Percentiles rank a stretch among this genome's conserved stretches.
phyloP scores from a whole-genome alignment of 2,888 invertebrate species.

The Apamea monoglypha region DNA sequence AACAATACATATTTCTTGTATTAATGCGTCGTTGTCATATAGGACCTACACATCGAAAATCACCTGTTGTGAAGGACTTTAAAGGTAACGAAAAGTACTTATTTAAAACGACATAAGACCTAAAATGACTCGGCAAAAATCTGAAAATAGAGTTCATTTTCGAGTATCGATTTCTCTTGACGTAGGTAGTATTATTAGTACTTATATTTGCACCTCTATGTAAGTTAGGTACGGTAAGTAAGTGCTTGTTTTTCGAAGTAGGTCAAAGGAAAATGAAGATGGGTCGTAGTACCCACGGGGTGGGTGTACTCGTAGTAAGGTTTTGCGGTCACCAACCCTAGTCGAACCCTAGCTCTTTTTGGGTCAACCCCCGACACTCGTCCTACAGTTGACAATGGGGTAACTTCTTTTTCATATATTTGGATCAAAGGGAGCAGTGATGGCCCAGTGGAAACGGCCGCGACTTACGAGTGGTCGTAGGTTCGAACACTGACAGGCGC shows the following conservation, averaged over 20 bases:
- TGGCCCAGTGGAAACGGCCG: too few species aligned
- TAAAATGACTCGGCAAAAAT: background rate
- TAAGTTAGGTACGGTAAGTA: background rate
- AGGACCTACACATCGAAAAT: background rate
- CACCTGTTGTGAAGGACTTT: background rate
- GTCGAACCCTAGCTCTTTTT: constrained; percentile 11
- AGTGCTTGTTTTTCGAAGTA: background rate
- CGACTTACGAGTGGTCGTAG: too few species aligned
- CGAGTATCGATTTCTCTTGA: constrained; percentile 8
- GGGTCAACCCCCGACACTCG: background rate
- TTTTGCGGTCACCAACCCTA: background rate
- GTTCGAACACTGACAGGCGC: too few species aligned
- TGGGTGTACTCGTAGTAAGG: background rate
- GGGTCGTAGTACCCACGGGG: background rate
- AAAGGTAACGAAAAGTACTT: background rate
- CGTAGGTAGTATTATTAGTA: background rate
- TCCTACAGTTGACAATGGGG: background rate
- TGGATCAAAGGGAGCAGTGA: background rate
- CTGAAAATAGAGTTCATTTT: constrained; percentile 11
- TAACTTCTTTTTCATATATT: background rate
- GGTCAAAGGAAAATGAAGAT: background rate
- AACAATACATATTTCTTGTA: background rate
- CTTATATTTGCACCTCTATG: background rate
- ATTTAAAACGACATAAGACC: background rate
- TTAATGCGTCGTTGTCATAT: background rate